Evolutionary conservation across 2,797 vertebrate genomes (phyloP), one percentile per base, ranked within the genome.

Genomic region (Syndactyla subalaris): DNA sequence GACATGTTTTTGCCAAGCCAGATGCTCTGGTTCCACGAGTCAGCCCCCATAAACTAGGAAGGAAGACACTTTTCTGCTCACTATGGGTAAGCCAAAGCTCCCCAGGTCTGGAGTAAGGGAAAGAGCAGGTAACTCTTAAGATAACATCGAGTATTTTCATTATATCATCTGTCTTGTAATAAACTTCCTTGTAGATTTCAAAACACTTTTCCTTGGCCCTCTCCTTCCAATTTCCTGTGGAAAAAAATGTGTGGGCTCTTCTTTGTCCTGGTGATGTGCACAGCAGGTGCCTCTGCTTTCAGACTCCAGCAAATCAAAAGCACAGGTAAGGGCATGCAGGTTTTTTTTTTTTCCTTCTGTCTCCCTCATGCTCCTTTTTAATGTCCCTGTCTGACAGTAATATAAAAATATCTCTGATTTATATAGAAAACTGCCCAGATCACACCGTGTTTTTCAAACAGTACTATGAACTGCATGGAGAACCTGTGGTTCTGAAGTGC

Each of bases 401-500:
- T 62, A 23, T 58, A 73, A 87, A 91, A 90, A 54, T 71, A 43
- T 96, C 78, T 97, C 73, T 97, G 70, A 89, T 95, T 71, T 87
- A 66, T 59, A 10, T 36, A 97, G 97, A 95, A 77, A 95, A 91
- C 70, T 98, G 98, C 86, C 57, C 48, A 57, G 96, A 97, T 58
- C 96, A 62, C 41, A 97, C 96, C 8, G 91, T 96, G 38, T 82
- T 96, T 93, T 96, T 74, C 79, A 95, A 96, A 87, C 89, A 61
- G 11, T 95, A 95, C 66, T 88, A 97, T 95, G 96, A 93, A 74
- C 58, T 98, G 83, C 97, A 98, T 94, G 98, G 98, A 11, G 98
- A 99, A 49, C 98, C 98, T 5, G 97, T 98, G 38, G 97, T 98
- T 81, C 96, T 99, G 74, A 96, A 96, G 57, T 99, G 98, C 72